Conservation (phyloP, 2,113 vertebrate genomes). For the Eclectus roratus region DNA sequence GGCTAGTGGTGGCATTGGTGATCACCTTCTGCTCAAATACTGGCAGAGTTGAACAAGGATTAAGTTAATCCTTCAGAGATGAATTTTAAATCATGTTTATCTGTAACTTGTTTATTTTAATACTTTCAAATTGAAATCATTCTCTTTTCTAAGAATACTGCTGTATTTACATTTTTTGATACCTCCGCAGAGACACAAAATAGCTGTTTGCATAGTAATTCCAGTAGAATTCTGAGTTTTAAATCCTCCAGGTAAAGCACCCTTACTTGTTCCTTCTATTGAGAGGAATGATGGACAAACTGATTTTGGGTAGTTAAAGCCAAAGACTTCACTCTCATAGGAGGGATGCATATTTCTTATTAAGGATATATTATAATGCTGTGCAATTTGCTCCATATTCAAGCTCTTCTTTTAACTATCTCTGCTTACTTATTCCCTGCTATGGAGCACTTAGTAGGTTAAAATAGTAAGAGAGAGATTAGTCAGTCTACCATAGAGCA, state of each 20-base stretch:
- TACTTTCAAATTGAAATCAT: constrained; percentile 13
- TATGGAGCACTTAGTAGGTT: neutral
- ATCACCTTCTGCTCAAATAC: neutral
- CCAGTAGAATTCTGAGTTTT: neutral
- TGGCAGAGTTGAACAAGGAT: neutral
- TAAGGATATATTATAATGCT: neutral
- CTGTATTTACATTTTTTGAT: constrained; percentile 43
- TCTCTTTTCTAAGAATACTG: constrained; percentile 40
- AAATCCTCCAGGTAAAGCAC: neutral
- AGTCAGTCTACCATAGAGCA: neutral
- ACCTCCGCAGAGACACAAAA: constrained; percentile 23
- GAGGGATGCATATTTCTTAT: neutral
- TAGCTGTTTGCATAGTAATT: constrained; percentile 21
- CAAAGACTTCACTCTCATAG: constrained; percentile 26
- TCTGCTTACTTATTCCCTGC: neutral
- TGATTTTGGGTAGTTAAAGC: constrained; percentile 18
- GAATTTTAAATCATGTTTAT: constrained; percentile 4
- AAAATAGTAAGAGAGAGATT: neutral
- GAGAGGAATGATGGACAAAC: neutral
- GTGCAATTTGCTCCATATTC: neutral
- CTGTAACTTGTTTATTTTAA: constrained; percentile 48
- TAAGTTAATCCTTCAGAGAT: constrained; percentile 25
- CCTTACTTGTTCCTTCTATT: neutral
- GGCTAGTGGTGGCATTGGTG: neutral
- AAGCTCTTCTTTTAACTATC: neutral